Evolutionary conservation across 2,888 invertebrate genomes (phyloP).

Genomic region (Arenicola marina): DNA sequence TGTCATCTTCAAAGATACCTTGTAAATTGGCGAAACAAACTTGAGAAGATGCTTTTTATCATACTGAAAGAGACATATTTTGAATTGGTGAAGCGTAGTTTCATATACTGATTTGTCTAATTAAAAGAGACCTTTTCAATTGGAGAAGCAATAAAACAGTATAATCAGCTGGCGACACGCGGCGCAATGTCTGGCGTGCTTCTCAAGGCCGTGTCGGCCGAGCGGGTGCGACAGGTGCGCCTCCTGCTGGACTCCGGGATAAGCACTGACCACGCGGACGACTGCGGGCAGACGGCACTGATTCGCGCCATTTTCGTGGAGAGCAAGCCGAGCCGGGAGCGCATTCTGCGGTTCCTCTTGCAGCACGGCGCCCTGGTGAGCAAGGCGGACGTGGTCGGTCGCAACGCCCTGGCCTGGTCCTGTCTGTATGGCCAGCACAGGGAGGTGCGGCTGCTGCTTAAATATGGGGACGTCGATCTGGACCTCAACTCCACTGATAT

Average conservation of each 20-base stretch:
- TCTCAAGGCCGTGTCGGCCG: constrained; percentile 39
- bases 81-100: too few relatives aligned
- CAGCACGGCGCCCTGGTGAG: constrained; percentile 33
- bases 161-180: too few relatives aligned
- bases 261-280: constrained; percentile 30
- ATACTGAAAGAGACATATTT: too few relatives aligned
- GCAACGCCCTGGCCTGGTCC: constrained; percentile 39
- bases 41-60: too few relatives aligned
- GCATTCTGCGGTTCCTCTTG: constrained; percentile 33
- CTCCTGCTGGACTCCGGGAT: constrained; percentile 36
- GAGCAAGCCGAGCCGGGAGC: constrained; percentile 29
- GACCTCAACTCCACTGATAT: constrained; percentile 38
- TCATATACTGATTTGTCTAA: too few relatives aligned
- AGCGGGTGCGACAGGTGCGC: constrained; percentile 35
- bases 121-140: too few relatives aligned
- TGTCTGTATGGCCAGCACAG: constrained; percentile 37
- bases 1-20: too few relatives aligned
- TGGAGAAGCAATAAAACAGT: too few relatives aligned
- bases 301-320: constrained; percentile 38
- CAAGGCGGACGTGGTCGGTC: constrained; percentile 35
- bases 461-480: constrained; percentile 37
- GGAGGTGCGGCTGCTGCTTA: constrained; percentile 34
- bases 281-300: constrained; percentile 40
- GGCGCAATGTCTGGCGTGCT: constrained; percentile 18
- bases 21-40: too few relatives aligned